A percentile compares a stretch with the other conserved stretches of the same genome.
Evolutionary conservation across 2,113 vertebrate genomes (phyloP).

Genomic region (Numenius arquata): DNA sequence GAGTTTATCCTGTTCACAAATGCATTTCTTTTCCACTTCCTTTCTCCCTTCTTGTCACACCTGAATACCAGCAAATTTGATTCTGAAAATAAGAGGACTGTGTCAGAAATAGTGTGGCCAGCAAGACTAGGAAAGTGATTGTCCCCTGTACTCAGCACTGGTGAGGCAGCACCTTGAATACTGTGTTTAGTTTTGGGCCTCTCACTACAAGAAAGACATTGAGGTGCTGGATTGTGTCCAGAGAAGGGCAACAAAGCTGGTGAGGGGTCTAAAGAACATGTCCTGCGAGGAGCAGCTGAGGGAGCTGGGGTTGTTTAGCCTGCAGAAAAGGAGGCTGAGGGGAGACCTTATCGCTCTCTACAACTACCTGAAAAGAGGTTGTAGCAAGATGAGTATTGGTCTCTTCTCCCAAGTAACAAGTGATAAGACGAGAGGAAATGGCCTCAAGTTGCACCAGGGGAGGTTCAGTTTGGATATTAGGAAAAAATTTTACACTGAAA

Average conservation of each 20-base stretch:
- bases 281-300: background rate
- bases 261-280: background rate
- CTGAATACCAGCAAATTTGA: background rate
- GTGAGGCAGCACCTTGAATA: background rate
- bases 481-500: background rate
- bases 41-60: background rate
- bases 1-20: background rate
- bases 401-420: background rate
- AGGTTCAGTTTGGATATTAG: background rate
- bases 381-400: fast-evolving
- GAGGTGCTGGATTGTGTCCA: background rate
- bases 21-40: background rate
- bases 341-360: fast-evolving
- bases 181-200: background rate
- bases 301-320: fast-evolving
- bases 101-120: background rate
- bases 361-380: background rate
- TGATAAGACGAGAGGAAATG: background rate
- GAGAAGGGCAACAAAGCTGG: background rate
- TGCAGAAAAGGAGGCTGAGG: background rate
- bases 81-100: background rate
- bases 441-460: background rate
- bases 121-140: fast-evolving
- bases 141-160: fast-evolving
- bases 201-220: background rate